Base-by-base conservation (phyloP, 1,140 invertebrate genomes). In the Chymomyza costata region DNA sequence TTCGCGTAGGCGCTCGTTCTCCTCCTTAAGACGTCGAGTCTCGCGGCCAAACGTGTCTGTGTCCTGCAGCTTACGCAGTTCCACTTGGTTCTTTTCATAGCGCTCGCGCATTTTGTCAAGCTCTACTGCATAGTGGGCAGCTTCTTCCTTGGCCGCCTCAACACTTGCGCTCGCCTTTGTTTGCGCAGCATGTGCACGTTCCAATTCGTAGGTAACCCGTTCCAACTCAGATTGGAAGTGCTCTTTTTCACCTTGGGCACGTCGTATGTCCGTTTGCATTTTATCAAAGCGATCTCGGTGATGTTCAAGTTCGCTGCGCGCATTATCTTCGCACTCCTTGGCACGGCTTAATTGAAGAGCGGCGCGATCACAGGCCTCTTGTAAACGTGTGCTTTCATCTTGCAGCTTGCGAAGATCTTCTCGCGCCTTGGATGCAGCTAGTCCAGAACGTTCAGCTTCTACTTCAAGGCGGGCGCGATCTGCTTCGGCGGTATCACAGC, bases 51-150 rank as follows among this genome's bases (percentile, higher is more conserved):
- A 59, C 87, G 86, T 61, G 90, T 90, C 45, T 90, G 87, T 82
- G 90, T 90, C 89, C 76, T 95, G 93, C 2, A 93, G 89, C 86
- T 94, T 93, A 47, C 94, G 88, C 43, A 95, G 87, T 66, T 97
- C 95, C 2, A 90, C 87, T 61, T 95, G 93, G 39, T 92, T 89
- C 81, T 94, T 92, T 59, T 97, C 95, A 65, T 95, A 92, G 69
- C 95, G 95, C 65, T 96, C 95, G 64, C 94, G 93, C 87, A 95
- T 91, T 83, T 95, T 96, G 82, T 97, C 95, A 8, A 95, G 87
- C 85, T 97, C 95, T 16, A 95, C 89, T 76, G 94, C 93, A 71
- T 95, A 90, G 67, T 94, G 88, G 0, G 93, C 92, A 35, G 95
- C 89, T 86, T 97, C 95, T 84, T 96, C 95, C 81, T 96, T 94